Percentiles rank a stretch among this genome's conserved stretches.
Conservation (phyloP, 2,113 vertebrate genomes). For the Indicator maculatus region DNA sequence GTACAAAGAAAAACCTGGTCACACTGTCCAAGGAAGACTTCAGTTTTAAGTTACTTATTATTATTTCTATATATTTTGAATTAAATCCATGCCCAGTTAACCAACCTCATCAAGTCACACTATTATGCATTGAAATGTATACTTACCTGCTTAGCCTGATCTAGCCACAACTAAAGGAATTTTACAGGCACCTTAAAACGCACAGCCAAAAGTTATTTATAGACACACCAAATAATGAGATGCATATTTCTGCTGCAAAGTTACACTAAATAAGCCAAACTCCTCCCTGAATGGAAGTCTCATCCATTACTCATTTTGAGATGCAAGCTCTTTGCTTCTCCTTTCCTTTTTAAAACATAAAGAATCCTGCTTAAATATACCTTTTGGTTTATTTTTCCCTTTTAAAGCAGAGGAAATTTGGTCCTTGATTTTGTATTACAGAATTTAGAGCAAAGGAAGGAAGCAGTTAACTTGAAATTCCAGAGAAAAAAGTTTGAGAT, state of each 20-base stretch:
- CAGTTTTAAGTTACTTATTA: neutral
- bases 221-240: neutral
- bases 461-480: neutral
- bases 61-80: neutral
- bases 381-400: accelerated
- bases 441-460: neutral
- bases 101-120: neutral
- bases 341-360: neutral
- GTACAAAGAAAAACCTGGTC: neutral
- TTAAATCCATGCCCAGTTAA: neutral
- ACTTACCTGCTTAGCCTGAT: neutral
- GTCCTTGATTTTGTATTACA: neutral
- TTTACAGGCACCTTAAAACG: neutral
- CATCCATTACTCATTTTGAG: slow-evolving; percentile 1
- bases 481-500: neutral
- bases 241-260: neutral
- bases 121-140: neutral
- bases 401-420: neutral
- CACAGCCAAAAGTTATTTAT: neutral
- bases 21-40: neutral
- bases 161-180: neutral
- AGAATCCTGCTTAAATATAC: neutral
- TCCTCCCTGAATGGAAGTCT: neutral
- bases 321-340: neutral
- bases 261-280: neutral